Evolutionary conservation across 2,888 invertebrate species (phyloP), one percentile per base, ranked within the genome.

Genomic region (Xiphydria camelus): DNA sequence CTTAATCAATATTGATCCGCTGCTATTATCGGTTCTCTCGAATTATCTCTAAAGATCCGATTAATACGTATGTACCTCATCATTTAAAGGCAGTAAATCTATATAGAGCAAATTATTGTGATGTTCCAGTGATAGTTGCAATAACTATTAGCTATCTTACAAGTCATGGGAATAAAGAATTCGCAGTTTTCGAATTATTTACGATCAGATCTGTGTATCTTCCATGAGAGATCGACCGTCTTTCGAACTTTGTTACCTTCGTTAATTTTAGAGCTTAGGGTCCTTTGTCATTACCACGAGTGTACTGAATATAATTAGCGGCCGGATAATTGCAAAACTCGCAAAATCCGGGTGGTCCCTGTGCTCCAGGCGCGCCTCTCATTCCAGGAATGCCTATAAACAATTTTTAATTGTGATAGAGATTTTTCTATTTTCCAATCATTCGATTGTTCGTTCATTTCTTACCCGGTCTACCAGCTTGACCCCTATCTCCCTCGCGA

Each of bases 401-500:
- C 19, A 7, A 18, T 31, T 17, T n/a, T 14, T 21, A 15, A 18
- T 33, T 29, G 9, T 4, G 18, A n/a, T n/a, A n/a, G n/a, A n/a
- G n/a, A n/a, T 20, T 33, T 20, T 6, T 7, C 23, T 23, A 7
- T 23, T 7, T 23, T 23, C 23, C 6, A n/a, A n/a, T 7, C 14
- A 18, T 3, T 26, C 22, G 10, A 19, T n/a, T 17, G 4, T 23
- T 10, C 14, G 7, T 34, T 17, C 22, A 4, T 22, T 12, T 17
- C 51, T 62, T 75, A 86, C 89, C 89, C 76, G 85, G 82, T 72
- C 83, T 77, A 35, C 91, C 91, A 4, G 85, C 76, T 59, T 87
- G 87, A 5, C 91, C 91, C 64, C 88, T 79, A 49, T 86, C 86
- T 1, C 92, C 92, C 25, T 82, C 79, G 65, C 87, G 79, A n/a